Evolutionary conservation across 2,797 vertebrate species (phyloP).

Genomic region (Rhynchotus rufescens): DNA sequence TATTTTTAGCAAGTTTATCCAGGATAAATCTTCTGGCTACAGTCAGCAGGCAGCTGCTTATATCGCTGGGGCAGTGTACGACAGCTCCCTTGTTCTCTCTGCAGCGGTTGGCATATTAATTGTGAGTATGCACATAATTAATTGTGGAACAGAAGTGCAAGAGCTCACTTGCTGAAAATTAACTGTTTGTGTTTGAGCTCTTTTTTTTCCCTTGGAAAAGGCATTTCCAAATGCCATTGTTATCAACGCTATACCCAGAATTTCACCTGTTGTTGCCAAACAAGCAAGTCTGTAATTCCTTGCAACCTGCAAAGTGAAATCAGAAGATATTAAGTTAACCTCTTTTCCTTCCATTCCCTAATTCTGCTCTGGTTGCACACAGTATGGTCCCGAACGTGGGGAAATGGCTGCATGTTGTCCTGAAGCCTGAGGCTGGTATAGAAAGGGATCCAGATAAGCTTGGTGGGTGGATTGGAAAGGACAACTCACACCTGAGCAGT

Average conservation of each 20-base stretch:
- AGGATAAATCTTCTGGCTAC: slow-evolving; percentile 87
- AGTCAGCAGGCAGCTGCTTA: slow-evolving; percentile 85
- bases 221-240: neutral
- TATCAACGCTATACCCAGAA: neutral
- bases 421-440: neutral
- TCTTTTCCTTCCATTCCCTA: neutral
- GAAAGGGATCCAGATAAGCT: neutral
- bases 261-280: neutral
- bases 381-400: neutral
- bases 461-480: neutral
- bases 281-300: neutral
- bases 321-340: neutral
- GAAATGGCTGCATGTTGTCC: neutral
- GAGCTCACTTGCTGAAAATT: neutral
- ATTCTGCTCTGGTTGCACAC: neutral
- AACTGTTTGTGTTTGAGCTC: neutral
- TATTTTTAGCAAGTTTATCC: slow-evolving; percentile 87
- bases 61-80: slow-evolving; percentile 84
- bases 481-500: neutral
- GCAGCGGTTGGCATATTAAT: slow-evolving; percentile 85
- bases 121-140: slow-evolving; percentile 69
- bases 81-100: slow-evolving; percentile 86
- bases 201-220: neutral
- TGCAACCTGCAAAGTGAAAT: neutral
- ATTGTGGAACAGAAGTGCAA: neutral